Base-by-base conservation (phyloP, 2,113 vertebrate genomes). In the Gulo gulo region DNA sequence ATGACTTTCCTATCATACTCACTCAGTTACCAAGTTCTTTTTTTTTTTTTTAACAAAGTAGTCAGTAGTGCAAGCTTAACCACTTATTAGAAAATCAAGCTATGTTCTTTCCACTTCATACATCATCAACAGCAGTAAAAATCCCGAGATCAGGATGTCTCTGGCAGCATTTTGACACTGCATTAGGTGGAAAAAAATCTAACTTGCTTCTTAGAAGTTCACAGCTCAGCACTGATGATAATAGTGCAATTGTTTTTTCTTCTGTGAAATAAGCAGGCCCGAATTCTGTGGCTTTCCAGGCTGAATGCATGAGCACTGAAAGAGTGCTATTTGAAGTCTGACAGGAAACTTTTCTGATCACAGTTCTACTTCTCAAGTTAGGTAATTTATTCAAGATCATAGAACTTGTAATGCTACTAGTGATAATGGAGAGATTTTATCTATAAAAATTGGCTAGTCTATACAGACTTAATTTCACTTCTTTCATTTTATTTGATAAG, bases 61-160 rank as follows among this genome's bases (percentile, higher is more conserved):
- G 92, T 94, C 84, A 94, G 78, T 50, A 97, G n/a, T 88, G 50
- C 65, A 96, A 95, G 92, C 79, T 97, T 96, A 94, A 52, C 76
- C 42, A 86, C 91, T 93, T 97, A 96, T 36, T 94, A 93, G 94
- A 91, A 97, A 97, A 94, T 95, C 95, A 95, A 83, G 61, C 67
- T 94, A 52, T 97, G 78, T 89, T 36, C 94, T 94, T 97, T 97
- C 78, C 21, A 93, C 76, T 97, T 95, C 91, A 76, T 76, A 83
- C 42, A 80, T 98, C 91, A 89, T 76, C 73, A 55, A 65, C 42
- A 26, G 47, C 47, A 97, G 86, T 96, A 91, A 97, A 92, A 97
- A 73, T 83, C 39, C 69, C 39, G 59, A 96, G 52, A 86, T 91
- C 65, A 82, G 80, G 36, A 59, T 86, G 24, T 83, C 79, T 59